Conservation (phyloP, 2,888 invertebrate species). For the Cosmia trapezina region DNA sequence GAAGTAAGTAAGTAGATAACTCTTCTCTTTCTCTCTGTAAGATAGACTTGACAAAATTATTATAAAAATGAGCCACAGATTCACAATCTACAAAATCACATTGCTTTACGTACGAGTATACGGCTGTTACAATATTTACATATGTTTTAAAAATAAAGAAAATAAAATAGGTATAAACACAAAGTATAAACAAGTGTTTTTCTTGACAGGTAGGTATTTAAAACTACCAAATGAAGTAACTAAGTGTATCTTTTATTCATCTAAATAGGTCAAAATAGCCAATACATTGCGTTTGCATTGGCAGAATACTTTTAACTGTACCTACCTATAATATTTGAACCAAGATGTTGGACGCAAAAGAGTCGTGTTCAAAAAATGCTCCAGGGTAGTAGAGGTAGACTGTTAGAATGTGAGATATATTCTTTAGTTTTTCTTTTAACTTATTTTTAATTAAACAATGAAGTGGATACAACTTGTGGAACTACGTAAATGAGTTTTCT, state of each 20-base stretch:
- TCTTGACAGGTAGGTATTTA: too few species aligned
- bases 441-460: conserved; percentile 40
- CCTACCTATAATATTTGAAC: not conserved
- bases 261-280: not conserved
- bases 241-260: too few species aligned
- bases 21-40: not conserved
- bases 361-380: too few species aligned
- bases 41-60: not conserved
- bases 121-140: too few species aligned
- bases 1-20: too few species aligned
- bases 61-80: not conserved
- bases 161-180: too few species aligned
- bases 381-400: not conserved
- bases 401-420: conserved; percentile 1
- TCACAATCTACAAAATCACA: not conserved
- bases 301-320: not conserved
- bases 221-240: too few species aligned
- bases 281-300: not conserved
- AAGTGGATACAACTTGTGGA: conserved; percentile 14
- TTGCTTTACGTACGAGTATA: too few species aligned
- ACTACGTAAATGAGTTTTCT: conserved; percentile 16
- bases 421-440: conserved; percentile 13
- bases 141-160: too few species aligned
- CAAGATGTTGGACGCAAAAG: not conserved
- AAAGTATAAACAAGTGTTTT: too few species aligned